These are phyloP conservation scores for Desoria tigrina DNA, from an alignment of 2,888 invertebrate genomes.

Conservation along the genomic window DNA sequence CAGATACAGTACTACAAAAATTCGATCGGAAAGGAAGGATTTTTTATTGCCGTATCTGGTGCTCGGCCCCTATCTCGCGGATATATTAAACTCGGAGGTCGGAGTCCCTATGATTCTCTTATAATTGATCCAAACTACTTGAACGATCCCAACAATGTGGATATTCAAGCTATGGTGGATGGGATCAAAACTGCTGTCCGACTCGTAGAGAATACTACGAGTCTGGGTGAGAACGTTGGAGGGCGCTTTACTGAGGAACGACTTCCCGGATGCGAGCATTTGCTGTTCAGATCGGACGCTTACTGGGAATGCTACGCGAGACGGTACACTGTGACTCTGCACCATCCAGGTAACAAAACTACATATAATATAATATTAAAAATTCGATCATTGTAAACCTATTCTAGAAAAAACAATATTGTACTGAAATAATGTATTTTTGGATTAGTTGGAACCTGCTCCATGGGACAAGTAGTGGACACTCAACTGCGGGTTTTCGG, in stretches of 20 bases:
- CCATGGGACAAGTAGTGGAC: constrained; percentile 47
- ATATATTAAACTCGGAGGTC: constrained; percentile 35
- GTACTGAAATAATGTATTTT: too few relatives aligned
- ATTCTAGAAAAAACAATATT: neutral
- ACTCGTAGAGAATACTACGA: constrained; percentile 43
- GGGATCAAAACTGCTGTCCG: constrained; percentile 37
- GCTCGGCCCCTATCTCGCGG: constrained; percentile 12
- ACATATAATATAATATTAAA: too few relatives aligned
- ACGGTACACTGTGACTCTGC: constrained; percentile 38
- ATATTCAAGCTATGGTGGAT: constrained; percentile 44
- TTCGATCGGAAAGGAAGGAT: constrained; percentile 38
- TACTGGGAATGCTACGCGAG: constrained; percentile 48
- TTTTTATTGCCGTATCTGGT: constrained; percentile 14
- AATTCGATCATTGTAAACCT: neutral
- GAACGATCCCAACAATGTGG: constrained; percentile 33
- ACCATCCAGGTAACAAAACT: constrained; percentile 34
- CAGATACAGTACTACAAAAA: constrained; percentile 34
- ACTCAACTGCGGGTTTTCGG: constrained; percentile 40
- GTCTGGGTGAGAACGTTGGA: constrained; percentile 24
- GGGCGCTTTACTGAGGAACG: constrained; percentile 32
- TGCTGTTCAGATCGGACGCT: constrained; percentile 32
- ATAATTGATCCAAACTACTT: constrained; percentile 50
- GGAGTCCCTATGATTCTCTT: constrained; percentile 39
- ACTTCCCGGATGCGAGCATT: constrained; percentile 45
- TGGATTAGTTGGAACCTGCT: constrained; percentile 33